Conservation (phyloP, 1,140 invertebrate genomes). For the Aricia agestis region DNA sequence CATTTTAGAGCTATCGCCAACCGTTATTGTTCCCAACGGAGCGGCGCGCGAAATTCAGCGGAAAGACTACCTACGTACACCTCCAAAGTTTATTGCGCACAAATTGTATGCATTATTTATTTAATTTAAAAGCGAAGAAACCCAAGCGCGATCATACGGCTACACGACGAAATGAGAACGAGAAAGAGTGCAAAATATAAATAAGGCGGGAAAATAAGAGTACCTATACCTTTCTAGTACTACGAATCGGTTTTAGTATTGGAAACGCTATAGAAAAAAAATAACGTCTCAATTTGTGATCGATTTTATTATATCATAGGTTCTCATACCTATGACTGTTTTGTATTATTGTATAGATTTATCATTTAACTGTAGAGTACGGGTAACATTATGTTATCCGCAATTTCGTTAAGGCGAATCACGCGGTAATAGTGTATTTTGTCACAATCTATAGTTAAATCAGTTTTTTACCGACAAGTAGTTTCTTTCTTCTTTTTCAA, state of each 20-base stretch:
- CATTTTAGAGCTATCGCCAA: slow-evolving; percentile 43
- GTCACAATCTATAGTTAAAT: no score
- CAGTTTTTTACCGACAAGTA: no score
- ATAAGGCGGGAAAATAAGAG: slow-evolving; percentile 35
- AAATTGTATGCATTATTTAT: slow-evolving; percentile 75
- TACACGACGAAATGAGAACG: slow-evolving; percentile 53
- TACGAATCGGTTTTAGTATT: slow-evolving; percentile 23
- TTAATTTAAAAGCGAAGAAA: slow-evolving; percentile 74
- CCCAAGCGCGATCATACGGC: slow-evolving; percentile 60
- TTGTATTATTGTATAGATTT: no score
- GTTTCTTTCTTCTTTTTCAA: no score
- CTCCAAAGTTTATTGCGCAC: slow-evolving; percentile 67
- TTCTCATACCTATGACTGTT: no score
- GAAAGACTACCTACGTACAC: slow-evolving; percentile 60
- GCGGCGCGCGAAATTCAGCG: slow-evolving; percentile 55
- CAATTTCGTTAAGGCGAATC: no score
- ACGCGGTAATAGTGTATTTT: no score
- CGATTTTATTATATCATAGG: no score
- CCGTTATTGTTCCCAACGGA: slow-evolving; percentile 63
- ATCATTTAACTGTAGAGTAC: no score
- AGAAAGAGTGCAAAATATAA: slow-evolving; percentile 51
- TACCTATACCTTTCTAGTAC: slow-evolving; percentile 18
- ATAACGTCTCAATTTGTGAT: no score
- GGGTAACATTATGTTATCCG: no score
- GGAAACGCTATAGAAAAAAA: background rate